phyloP scores from a whole-genome alignment of 64 coral and sea anemone genomes.

The Pocillopora verrucosa region DNA sequence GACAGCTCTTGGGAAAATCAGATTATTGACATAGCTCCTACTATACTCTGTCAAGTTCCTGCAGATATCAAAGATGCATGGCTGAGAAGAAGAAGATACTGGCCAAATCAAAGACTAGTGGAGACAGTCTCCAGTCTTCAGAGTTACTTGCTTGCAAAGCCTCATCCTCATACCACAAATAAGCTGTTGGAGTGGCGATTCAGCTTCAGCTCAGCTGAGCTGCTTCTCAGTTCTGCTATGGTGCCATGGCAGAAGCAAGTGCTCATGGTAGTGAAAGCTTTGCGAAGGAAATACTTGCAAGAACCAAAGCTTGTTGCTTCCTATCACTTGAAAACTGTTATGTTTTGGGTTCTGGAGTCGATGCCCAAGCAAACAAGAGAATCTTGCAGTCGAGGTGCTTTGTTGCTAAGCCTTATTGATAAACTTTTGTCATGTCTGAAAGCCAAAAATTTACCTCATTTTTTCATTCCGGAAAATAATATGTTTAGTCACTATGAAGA shows the following conservation, averaged over 20 bases:
- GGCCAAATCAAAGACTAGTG: constrained; percentile 4
- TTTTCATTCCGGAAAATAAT: constrained; percentile 39
- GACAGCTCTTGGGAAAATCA: constrained; percentile 11
- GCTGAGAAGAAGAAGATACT: not conserved
- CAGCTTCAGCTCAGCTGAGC: constrained; percentile 18
- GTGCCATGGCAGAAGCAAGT: constrained; percentile 17
- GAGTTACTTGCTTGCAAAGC: constrained; percentile 25
- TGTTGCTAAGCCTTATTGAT: constrained; percentile 4
- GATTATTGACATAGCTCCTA: constrained; percentile 27
- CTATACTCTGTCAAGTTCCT: constrained; percentile 23
- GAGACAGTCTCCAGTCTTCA: constrained; percentile 4
- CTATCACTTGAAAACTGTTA: constrained; percentile 36
- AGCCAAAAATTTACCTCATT: constrained; percentile 10
- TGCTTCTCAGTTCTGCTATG: constrained; percentile 23
- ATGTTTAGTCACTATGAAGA: constrained; percentile 26
- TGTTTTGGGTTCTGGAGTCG: constrained; percentile 16
- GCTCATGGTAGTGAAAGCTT: constrained; percentile 25
- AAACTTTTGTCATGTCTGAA: constrained; percentile 6
- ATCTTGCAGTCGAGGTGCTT: not conserved
- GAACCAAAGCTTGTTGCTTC: constrained; percentile 38
- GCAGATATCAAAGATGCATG: not conserved
- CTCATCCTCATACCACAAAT: constrained; percentile 22
- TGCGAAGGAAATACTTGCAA: constrained; percentile 28
- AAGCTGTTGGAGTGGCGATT: constrained; percentile 31
- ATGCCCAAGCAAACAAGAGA: not conserved